Percentiles rank a stretch among this genome's conserved stretches.
Conservation (phyloP, 2,797 vertebrate genomes). For the Crenuchus spilurus region DNA sequence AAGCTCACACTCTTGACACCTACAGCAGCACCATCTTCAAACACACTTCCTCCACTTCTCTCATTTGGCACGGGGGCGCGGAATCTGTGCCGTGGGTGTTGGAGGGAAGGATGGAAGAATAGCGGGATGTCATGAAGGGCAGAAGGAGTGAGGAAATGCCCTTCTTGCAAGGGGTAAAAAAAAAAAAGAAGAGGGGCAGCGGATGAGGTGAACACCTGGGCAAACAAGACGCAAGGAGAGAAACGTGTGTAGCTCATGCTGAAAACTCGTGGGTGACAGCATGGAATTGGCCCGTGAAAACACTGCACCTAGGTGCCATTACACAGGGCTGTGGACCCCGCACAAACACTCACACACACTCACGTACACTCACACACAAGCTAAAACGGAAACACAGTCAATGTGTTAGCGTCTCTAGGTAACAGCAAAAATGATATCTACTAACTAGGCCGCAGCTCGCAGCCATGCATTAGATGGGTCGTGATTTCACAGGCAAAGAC, state of each 20-base stretch:
- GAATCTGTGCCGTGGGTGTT: constrained; percentile 73
- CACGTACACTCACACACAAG: constrained; percentile 41
- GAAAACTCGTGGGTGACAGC: constrained; percentile 56
- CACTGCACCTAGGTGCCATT: constrained; percentile 66
- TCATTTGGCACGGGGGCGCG: constrained; percentile 72
- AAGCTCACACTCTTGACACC: constrained; percentile 17
- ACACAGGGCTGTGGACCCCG: constrained; percentile 35
- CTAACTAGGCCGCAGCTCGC: neutral
- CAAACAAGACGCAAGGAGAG: constrained; percentile 56
- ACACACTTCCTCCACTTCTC: constrained; percentile 66
- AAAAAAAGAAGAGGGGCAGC: neutral
- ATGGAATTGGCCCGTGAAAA: constrained; percentile 63
- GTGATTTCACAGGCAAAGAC: constrained; percentile 32
- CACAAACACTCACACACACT: constrained; percentile 20
- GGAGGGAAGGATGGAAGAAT: constrained; percentile 54
- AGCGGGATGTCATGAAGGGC: constrained; percentile 42
- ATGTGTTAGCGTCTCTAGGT: constrained; percentile 45
- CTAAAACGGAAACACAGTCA: constrained; percentile 43
- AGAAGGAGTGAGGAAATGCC: constrained; percentile 51
- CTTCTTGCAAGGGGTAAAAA: constrained; percentile 32
- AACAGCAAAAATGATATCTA: constrained; percentile 36
- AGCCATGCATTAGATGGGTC: neutral
- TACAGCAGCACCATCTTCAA: constrained; percentile 63
- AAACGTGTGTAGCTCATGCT: constrained; percentile 57
- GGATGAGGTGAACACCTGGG: constrained; percentile 59